Evolutionary conservation across 2,888 invertebrate genomes (phyloP).

Genomic region (Callosobruchus maculatus): DNA sequence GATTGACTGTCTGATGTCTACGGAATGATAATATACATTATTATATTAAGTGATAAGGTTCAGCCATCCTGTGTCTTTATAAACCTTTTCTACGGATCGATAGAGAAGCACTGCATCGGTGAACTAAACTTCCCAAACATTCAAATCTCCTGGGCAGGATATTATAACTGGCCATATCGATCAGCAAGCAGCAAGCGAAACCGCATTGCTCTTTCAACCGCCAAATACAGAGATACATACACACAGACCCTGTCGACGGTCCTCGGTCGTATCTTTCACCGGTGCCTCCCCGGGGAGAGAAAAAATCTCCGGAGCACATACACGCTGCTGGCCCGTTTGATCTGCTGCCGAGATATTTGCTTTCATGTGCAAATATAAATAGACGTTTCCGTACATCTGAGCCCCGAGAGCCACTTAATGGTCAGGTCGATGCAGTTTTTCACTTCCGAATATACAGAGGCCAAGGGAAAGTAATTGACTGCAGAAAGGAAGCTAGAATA

Average conservation of each 20-base stretch:
- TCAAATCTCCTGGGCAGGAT: neutral
- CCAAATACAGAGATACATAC: neutral
- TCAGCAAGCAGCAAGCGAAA: neutral
- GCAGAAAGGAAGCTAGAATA: neutral
- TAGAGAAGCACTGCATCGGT: neutral
- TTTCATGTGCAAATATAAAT: constrained; percentile 18
- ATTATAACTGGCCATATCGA: neutral
- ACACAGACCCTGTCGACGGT: neutral
- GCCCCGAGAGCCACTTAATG: constrained; percentile 3
- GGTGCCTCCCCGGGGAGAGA: neutral
- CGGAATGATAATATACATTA: no score
- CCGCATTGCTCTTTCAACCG: neutral
- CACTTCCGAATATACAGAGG: neutral
- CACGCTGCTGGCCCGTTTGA: neutral
- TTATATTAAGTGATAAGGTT: no score
- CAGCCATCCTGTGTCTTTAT: neutral
- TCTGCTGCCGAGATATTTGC: constrained; percentile 1
- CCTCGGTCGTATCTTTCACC: neutral
- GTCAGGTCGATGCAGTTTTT: neutral
- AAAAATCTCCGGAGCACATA: neutral
- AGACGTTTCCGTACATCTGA: constrained; percentile 10
- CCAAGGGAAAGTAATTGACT: no score
- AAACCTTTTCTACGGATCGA: neutral
- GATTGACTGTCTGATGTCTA: no score
- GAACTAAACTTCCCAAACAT: neutral